A percentile compares a stretch with the other conserved stretches of the same genome.
Conservation (phyloP, 2,797 vertebrate species). For the Coluber constrictor region DNA sequence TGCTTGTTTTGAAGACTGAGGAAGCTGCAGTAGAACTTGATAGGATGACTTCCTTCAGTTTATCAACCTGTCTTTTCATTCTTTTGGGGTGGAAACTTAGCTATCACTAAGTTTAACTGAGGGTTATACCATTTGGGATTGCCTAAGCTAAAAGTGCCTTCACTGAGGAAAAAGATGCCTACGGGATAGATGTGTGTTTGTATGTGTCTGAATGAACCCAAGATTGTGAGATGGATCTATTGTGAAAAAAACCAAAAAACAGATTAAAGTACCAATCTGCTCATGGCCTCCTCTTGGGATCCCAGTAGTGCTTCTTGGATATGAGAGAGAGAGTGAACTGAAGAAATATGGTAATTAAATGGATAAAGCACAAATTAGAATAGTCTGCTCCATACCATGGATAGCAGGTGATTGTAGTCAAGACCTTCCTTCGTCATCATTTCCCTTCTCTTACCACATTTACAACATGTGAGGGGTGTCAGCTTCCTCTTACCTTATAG, state of each 20-base stretch:
- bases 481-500: not conserved
- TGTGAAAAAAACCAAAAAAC: not conserved
- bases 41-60: not conserved
- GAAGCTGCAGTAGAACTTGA: conserved; percentile 9
- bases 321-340: not conserved
- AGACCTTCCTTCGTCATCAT: not conserved
- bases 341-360: not conserved
- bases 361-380: too few species aligned
- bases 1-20: conserved; percentile 27
- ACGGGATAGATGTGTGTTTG: not conserved
- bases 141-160: not conserved
- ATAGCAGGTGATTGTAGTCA: not conserved
- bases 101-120: conserved; percentile 9
- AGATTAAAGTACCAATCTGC: not conserved
- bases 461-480: not conserved
- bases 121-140: not conserved
- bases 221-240: not conserved
- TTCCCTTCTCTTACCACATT: not conserved
- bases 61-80: conserved; percentile 22
- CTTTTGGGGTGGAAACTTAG: not conserved
- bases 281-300: not conserved
- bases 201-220: not conserved
- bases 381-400: not conserved
- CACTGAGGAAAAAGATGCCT: not conserved
- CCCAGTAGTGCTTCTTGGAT: not conserved